Evolutionary conservation across 2,888 invertebrate genomes (phyloP).

Genomic region (Plusia festucae): DNA sequence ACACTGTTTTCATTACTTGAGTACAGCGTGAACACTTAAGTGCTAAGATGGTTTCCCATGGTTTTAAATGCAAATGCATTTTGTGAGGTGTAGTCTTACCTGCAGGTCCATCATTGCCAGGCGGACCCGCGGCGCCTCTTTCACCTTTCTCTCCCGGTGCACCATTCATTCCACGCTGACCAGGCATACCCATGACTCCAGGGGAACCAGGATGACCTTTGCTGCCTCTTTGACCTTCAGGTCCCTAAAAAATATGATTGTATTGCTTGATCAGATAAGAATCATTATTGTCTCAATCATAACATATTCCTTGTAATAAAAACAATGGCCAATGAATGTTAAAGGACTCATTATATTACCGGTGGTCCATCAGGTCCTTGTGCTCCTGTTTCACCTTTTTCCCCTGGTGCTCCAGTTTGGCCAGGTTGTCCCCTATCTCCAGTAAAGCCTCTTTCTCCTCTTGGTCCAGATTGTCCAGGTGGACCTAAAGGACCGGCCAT

Average conservation of each 20-base stretch:
- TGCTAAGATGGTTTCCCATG: too few relatives aligned
- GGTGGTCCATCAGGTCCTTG: conserved; percentile 92
- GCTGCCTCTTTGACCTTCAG: conserved; percentile 91
- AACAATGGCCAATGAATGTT: neutral
- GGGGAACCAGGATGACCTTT: conserved; percentile 93
- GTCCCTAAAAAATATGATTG: conserved; percentile 88
- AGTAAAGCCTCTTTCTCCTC: conserved; percentile 92
- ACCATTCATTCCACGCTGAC: conserved; percentile 91
- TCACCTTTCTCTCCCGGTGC: conserved; percentile 93
- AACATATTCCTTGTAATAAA: neutral
- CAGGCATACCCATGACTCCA: conserved; percentile 93
- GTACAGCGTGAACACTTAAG: too few relatives aligned
- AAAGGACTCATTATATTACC: conserved; percentile 73
- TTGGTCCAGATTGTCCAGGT: conserved; percentile 90
- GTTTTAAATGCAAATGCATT: neutral
- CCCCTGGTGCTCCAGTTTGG: conserved; percentile 90
- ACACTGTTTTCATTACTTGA: too few relatives aligned
- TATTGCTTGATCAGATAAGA: too few relatives aligned
- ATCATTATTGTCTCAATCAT: conserved; percentile 24
- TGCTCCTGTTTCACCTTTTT: conserved; percentile 91
- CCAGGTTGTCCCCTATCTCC: conserved; percentile 93
- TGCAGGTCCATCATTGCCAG: conserved; percentile 93
- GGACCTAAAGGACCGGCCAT: conserved; percentile 91
- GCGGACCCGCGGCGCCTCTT: conserved; percentile 91
- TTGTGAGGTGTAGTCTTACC: conserved; percentile 76